Evolutionary conservation across 2,888 invertebrate species (phyloP).

Genomic region (Salticus scenicus): DNA sequence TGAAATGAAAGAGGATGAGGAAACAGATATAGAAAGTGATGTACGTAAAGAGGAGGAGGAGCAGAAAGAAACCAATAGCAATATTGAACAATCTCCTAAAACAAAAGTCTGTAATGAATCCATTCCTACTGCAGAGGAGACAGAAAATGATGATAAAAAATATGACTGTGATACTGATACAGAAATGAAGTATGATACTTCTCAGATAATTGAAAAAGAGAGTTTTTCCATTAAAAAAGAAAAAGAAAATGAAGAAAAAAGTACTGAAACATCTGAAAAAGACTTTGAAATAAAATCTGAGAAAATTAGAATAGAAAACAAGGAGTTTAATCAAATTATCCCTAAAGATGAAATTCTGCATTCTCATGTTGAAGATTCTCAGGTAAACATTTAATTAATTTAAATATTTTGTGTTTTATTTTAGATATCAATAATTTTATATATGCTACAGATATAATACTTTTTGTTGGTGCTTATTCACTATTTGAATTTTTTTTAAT

Average conservation of each 20-base stretch:
- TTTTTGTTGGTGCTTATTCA: too few species aligned
- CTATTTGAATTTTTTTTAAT: too few species aligned
- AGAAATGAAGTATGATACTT: slow-evolving; percentile 54
- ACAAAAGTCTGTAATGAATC: not conserved
- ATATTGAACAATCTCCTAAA: slow-evolving; percentile 58
- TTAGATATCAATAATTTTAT: too few species aligned
- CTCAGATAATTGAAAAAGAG: slow-evolving; percentile 17
- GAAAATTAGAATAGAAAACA: slow-evolving; percentile 37
- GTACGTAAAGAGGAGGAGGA: slow-evolving; percentile 71
- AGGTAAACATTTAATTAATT: slow-evolving; percentile 22
- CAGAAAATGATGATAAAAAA: slow-evolving; percentile 59
- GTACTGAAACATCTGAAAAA: not conserved
- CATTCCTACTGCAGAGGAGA: not conserved
- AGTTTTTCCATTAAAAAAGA: slow-evolving; percentile 45
- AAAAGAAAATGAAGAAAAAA: slow-evolving; percentile 25
- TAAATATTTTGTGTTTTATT: too few species aligned
- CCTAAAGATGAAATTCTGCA: slow-evolving; percentile 47
- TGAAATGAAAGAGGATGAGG: slow-evolving; percentile 55
- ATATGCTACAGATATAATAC: too few species aligned
- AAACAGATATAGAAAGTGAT: slow-evolving; percentile 61
- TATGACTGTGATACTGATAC: slow-evolving; percentile 67
- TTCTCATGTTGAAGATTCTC: slow-evolving; percentile 63
- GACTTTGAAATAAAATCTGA: slow-evolving; percentile 39
- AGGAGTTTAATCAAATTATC: slow-evolving; percentile 43
- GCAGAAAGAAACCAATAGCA: slow-evolving; percentile 69